Base-by-base conservation (phyloP, 2,113 vertebrate genomes). In the Lepisosteus osseus region DNA sequence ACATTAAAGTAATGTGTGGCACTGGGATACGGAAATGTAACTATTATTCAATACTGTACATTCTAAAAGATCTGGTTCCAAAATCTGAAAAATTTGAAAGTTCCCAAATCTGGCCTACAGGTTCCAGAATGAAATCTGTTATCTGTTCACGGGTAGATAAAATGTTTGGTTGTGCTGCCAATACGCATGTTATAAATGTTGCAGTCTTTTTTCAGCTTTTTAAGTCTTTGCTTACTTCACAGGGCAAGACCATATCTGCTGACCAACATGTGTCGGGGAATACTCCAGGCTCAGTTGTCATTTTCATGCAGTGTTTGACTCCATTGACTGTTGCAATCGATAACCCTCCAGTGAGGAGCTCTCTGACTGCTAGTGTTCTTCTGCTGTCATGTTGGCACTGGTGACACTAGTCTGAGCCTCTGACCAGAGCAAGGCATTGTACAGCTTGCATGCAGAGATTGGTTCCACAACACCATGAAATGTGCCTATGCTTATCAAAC, bases 381-480 rank as follows among this genome's bases (percentile, higher is more conserved):
- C 66, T 11, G 45, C 65, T 59, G 57, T 59, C 57, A 45, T 2
- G 65, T 4, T 12, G 44, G 13, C 65, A 47, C 43, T n/a, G 12
- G 65, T 47, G 65, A 66, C 12, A 44, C 42, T 59, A 13, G n/a
- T 59, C 4, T 12, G 65, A 45, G 43, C 12, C 12, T 15, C 44
- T 7, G 65, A 17, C 57, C n/a, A 41, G 44, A 15, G 43, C 13
- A 47, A 17, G 44, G 43, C 65, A 47, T 7, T 14, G 9, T 7
- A 15, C 44, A 42, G 43, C 43, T 6, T 67, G 44, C 13, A 43
- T 67, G 65, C 47, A 47, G 4, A 15, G 44, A 67, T 65, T 65
- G 62, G 43, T 67, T 45, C 43, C 43, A 67, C 43, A 8, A 44
- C 65, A 67, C 65, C 65, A 51, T 67, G 65, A 67, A 67, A 67